These are phyloP conservation scores for Podarcis cretensis DNA, from an alignment of 2,113 vertebrate species.

Conservation along the genomic window DNA sequence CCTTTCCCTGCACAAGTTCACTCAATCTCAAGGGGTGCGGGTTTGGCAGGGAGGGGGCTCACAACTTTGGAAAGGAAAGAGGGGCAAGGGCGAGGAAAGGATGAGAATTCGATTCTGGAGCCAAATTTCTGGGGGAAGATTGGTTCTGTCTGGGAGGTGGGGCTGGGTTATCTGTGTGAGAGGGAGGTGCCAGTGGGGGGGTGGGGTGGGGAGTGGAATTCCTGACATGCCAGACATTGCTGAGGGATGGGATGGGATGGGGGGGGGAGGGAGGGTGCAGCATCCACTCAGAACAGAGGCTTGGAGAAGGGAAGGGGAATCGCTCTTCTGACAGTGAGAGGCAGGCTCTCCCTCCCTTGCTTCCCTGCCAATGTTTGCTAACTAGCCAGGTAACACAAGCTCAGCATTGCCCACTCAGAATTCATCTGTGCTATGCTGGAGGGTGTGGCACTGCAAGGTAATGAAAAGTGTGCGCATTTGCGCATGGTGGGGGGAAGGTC, in stretches of 20 bases:
- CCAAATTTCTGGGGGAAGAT: not conserved
- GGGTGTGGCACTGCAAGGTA: not conserved
- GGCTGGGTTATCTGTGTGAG: slow-evolving; percentile 1
- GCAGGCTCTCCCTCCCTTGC: not conserved
- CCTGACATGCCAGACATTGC: slow-evolving; percentile 37
- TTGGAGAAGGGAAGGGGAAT: not conserved
- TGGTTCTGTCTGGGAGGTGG: not conserved
- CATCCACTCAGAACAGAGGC: not conserved
- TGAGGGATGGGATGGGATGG: not conserved
- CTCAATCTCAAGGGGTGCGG: not conserved
- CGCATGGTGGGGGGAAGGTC: not conserved
- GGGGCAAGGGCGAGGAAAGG: not conserved
- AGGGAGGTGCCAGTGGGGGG: not conserved
- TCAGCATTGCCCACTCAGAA: not conserved
- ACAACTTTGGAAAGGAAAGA: too few species aligned
- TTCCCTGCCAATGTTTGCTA: not conserved
- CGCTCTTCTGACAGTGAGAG: not conserved
- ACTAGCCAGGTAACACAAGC: not conserved
- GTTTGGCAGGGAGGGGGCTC: not conserved
- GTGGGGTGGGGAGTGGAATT: slow-evolving; percentile 4
- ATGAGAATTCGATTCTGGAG: not conserved
- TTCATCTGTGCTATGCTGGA: not conserved
- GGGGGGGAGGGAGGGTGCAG: not conserved
- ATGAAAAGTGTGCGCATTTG: not conserved
- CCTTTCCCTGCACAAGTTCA: not conserved